Evolutionary conservation across 2,113 vertebrate genomes (phyloP).

Genomic region (Thamnaconus septentrionalis): DNA sequence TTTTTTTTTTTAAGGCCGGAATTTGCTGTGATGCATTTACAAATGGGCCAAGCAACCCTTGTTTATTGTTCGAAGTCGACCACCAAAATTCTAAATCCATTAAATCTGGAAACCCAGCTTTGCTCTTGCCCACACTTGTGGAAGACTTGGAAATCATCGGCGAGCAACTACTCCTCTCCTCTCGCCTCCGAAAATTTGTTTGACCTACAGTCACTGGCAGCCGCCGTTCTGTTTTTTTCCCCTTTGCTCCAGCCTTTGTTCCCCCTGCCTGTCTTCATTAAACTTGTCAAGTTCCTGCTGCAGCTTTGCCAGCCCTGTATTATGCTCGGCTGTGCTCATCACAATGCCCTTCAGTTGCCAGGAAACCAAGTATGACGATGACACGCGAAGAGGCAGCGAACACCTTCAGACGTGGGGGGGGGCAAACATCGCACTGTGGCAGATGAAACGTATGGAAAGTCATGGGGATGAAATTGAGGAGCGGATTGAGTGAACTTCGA

Average conservation of each 20-base stretch:
- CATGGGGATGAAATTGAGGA: constrained; percentile 15
- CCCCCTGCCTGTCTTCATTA: constrained; percentile 67
- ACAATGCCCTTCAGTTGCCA: constrained; percentile 67
- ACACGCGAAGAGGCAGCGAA: constrained; percentile 39
- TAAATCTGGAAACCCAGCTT: constrained; percentile 43
- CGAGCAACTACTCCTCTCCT: constrained; percentile 20
- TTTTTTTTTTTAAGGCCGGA: too few relatives aligned
- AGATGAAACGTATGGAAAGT: constrained; percentile 34
- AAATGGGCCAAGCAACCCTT: too few relatives aligned
- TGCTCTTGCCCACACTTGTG: constrained; percentile 10
- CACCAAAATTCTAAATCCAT: constrained; percentile 13
- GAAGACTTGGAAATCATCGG: constrained; percentile 29
- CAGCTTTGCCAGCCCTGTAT: constrained; percentile 54
- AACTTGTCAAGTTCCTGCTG: constrained; percentile 62
- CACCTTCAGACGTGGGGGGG: constrained; percentile 41
- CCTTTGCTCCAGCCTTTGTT: constrained; percentile 48
- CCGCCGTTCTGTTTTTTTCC: constrained; percentile 31
- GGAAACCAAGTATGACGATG: constrained; percentile 61
- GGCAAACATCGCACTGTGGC: constrained; percentile 42
- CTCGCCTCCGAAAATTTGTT: constrained; percentile 14
- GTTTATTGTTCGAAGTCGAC: too few relatives aligned
- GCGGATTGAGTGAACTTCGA: constrained; percentile 10
- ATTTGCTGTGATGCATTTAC: too few relatives aligned
- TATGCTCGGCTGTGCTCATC: constrained; percentile 56
- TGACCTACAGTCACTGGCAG: constrained; percentile 38